Evolutionary conservation across 2,888 invertebrate genomes (phyloP), one percentile per base, ranked within the genome.

Genomic region (Eristalis arbustorum): DNA sequence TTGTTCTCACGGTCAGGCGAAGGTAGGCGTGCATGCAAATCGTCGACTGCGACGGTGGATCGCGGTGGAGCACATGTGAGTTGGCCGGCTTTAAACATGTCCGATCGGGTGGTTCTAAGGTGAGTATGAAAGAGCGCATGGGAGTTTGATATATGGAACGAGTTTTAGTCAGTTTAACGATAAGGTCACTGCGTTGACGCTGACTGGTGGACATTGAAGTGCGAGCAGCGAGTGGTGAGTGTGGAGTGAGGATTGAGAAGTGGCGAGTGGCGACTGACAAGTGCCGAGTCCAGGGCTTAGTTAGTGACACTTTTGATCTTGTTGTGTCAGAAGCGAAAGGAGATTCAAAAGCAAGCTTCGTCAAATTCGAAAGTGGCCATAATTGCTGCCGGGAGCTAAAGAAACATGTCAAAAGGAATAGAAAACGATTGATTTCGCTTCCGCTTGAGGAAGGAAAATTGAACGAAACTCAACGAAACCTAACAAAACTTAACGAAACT

Each of bases 1-100:
- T 10, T 10, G 42, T 84, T 84, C 84, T 79, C 84, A 84, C 71
- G 79, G 84, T 61, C 62, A 59, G 3, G 18, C 59, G 22, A 23
- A 49, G 31, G n/a, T 22, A 62, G 14, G 2, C 34, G 22, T 11
- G 71, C 61, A 66, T 40, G 56, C 71, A 72, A 23, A 56, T 56
- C 40, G 11, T 18, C 31, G 31, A 31, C 31, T 25, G 31, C 14
- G 11, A 34, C 25, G 23, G 34, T 40, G 11, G 63, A 40, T 11
- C 8, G 11, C n/a, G 42, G 13, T 42, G 71, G 42, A 8, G 37
- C 59, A 59, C 23, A 59, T 11, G 66, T 78, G 64, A 18, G n/a
- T 18, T 49, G 42, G 42, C n/a, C 18, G 18, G 49, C 18, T 4
- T 18, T 49, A 49, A 49, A 49, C 49, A 8, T 18, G 49, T n/a